Evolutionary conservation across 2,888 invertebrate genomes (phyloP).

Genomic region (Podotricha telesiphe): DNA sequence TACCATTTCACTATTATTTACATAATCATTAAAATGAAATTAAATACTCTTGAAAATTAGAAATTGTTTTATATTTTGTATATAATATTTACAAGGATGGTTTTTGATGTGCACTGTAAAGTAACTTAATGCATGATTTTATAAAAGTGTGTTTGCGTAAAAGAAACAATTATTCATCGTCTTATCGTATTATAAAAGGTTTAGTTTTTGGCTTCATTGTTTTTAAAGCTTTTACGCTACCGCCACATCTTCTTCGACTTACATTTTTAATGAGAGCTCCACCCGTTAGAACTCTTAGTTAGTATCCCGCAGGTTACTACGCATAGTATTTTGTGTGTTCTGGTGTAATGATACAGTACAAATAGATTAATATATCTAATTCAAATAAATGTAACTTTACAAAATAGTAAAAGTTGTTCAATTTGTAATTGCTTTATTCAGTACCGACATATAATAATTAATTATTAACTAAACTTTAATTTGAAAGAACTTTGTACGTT

Average conservation of each 20-base stretch:
- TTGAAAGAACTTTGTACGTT: neutral
- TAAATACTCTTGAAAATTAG: neutral
- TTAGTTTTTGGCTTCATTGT: conserved; percentile 38
- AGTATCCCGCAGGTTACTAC: too few species aligned
- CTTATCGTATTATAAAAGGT: conserved; percentile 24
- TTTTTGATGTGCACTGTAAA: too few species aligned
- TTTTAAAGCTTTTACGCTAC: conserved; percentile 44
- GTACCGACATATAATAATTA: neutral
- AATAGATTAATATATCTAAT: conserved; percentile 17
- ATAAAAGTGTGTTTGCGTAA: neutral
- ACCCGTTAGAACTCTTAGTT: conserved; percentile 44
- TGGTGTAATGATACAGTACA: conserved; percentile 41
- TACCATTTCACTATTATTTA: conserved; percentile 53
- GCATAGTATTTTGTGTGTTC: conserved; percentile 41
- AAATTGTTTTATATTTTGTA: too few species aligned
- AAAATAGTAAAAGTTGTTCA: neutral
- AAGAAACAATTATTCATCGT: conserved; percentile 10
- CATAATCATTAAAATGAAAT: conserved; percentile 53
- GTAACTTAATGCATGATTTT: too few species aligned
- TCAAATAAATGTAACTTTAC: neutral
- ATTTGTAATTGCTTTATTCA: too few species aligned
- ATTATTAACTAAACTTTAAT: neutral
- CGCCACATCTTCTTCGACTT: conserved; percentile 46
- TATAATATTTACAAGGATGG: too few species aligned
- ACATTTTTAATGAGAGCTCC: conserved; percentile 52